Percentiles rank a stretch among this genome's conserved stretches.
Conservation (phyloP, 2,113 vertebrate genomes). For the Guaruba guarouba region DNA sequence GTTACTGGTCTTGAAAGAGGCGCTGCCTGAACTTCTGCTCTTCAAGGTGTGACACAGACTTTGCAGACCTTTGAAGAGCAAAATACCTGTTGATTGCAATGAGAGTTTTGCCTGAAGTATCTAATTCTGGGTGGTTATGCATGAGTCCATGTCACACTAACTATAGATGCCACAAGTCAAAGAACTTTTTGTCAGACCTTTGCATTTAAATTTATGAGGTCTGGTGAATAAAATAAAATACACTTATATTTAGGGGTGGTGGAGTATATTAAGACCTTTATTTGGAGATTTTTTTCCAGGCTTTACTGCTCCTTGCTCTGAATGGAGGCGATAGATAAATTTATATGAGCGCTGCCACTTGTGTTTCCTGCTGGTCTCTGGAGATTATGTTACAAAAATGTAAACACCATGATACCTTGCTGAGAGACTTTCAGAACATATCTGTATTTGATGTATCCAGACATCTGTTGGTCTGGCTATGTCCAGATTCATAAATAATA, state of each 20-base stretch:
- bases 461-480: not conserved
- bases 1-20: not conserved
- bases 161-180: not conserved
- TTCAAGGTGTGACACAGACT: not conserved
- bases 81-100: not conserved
- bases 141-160: not conserved
- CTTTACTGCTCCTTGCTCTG: not conserved
- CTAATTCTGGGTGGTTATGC: not conserved
- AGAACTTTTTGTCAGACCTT: not conserved
- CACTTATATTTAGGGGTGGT: not conserved
- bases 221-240: not conserved
- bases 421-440: not conserved
- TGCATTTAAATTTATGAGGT: not conserved
- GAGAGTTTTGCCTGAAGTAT: not conserved
- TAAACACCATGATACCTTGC: not conserved
- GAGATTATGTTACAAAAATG: not conserved
- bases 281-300: not conserved
- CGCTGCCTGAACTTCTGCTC: not conserved
- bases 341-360: not conserved
- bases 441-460: not conserved
- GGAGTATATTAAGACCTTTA: not conserved
- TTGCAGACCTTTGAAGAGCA: not conserved
- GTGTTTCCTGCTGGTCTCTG: not conserved
- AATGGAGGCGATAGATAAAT: not conserved
- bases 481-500: not conserved